Percentiles rank a stretch among this genome's conserved stretches.
Evolutionary conservation across 2,797 vertebrate species (phyloP).

Genomic region (Eulemur rubriventer): DNA sequence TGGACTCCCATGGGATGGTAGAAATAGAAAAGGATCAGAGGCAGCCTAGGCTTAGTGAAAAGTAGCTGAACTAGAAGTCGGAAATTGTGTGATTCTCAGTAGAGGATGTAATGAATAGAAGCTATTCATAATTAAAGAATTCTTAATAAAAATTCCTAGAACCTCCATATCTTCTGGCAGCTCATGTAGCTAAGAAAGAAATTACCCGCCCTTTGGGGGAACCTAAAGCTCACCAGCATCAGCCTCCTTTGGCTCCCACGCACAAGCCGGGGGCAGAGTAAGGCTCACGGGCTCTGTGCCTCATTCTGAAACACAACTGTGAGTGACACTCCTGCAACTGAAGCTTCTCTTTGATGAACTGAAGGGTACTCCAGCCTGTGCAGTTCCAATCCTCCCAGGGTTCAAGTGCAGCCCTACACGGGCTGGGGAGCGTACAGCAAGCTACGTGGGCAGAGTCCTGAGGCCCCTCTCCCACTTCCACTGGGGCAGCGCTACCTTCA

Average conservation of each 20-base stretch:
- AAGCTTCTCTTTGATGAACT: neutral
- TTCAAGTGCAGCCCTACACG: neutral
- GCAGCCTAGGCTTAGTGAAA: neutral
- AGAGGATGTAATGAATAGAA: neutral
- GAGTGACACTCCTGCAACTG: neutral
- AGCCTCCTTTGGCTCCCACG: neutral
- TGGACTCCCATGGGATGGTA: neutral
- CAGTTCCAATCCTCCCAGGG: neutral
- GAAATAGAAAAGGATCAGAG: neutral
- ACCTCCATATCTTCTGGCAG: neutral
- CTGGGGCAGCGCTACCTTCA: neutral
- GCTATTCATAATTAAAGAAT: neutral
- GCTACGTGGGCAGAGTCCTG: neutral
- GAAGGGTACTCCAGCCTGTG: rapidly evolving
- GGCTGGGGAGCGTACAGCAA: rapidly evolving
- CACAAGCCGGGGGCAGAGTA: neutral
- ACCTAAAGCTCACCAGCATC: neutral
- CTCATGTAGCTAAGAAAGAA: neutral
- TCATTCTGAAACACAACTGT: neutral
- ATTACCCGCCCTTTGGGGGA: neutral
- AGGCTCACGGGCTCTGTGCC: neutral
- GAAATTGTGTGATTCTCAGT: neutral
- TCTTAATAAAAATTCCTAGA: neutral
- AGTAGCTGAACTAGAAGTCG: neutral
- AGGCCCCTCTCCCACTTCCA: neutral